These are phyloP conservation scores for Bombus confusus DNA, from an alignment of 1,140 invertebrate genomes.

Conservation along the genomic window DNA sequence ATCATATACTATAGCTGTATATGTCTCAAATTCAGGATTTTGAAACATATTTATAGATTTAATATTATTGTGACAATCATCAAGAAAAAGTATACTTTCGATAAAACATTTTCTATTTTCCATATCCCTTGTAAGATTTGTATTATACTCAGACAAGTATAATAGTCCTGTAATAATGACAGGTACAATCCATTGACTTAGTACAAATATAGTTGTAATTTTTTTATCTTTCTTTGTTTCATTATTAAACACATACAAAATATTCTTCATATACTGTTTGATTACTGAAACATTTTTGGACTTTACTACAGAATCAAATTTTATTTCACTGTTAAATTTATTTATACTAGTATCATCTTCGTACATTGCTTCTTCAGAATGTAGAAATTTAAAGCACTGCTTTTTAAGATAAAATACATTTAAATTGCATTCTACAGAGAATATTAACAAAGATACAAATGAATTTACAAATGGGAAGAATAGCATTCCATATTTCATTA, in stretches of 20 bases:
- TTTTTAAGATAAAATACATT: conserved; percentile 21
- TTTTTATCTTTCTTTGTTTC: conserved; percentile 16
- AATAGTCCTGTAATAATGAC: conserved; percentile 55
- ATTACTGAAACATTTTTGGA: neutral
- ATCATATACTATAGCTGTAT: neutral
- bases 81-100: conserved; percentile 52
- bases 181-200: conserved; percentile 64
- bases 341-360: neutral
- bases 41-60: neutral
- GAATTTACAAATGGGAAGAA: conserved; percentile 63
- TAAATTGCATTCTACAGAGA: conserved; percentile 61
- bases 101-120: conserved; percentile 53
- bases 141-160: conserved; percentile 45
- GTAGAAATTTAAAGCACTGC: conserved; percentile 19
- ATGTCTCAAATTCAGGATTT: neutral
- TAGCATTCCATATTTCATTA: conserved; percentile 66
- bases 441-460: conserved; percentile 64
- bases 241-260: conserved; percentile 1
- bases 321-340: neutral
- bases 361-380: neutral
- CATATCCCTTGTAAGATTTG: neutral
- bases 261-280: neutral
- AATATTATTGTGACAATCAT: conserved; percentile 36
- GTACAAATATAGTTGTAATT: conserved; percentile 33
- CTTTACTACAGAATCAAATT: neutral